Base-by-base conservation (phyloP, 23 tunicate genomes). In the Ascidia mentula region DNA sequence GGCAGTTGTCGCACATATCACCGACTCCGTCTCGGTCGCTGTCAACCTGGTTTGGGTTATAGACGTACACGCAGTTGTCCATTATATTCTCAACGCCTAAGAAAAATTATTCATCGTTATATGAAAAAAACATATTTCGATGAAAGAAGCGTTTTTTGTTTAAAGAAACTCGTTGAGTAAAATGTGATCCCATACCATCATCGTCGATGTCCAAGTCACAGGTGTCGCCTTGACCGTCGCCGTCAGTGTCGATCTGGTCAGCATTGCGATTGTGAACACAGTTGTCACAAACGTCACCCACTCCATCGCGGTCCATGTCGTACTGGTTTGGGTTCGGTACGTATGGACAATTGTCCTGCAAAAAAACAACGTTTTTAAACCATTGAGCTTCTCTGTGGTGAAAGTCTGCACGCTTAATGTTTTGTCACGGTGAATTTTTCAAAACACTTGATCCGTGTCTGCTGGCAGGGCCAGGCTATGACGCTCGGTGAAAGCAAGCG, bases 1-100 rank as follows among this genome's bases (percentile, higher is more conserved):
- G 91, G 36, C 97, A 92, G 75, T 92, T 92, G 89, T 92, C 97
- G 59, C 97, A 92, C 40, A 75, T 88, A 82, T 92, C 97, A 6
- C 97, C 97, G 18, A 92, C 97, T 28, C 89, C 92, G 38, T 92
- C 97, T 17, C 45, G 37, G 70, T 92, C 97, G 38, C 83, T 77
- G 78, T 92, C 97, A 34, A 40, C 31, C 79, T 92, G 97, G 39
- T 78, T 69, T 5, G 87, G 87, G 78, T 92, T 92, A 84, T 79
- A 79, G 26, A 80, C 82, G 34, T 88, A 80, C 36, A 75, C 81
- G 45, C 97, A 92, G 83, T 92, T 92, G 78, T 92, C 97, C 20
- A 45, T 38, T 3, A 24, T 30, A 39, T 87, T 81, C 69, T 72
- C 33, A 32, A 87, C 76, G 36, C 81, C 80, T 45, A 36, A 6